Evolutionary conservation across 2,113 vertebrate genomes (phyloP).

Genomic region (Phalacrocorax aristotelis): DNA sequence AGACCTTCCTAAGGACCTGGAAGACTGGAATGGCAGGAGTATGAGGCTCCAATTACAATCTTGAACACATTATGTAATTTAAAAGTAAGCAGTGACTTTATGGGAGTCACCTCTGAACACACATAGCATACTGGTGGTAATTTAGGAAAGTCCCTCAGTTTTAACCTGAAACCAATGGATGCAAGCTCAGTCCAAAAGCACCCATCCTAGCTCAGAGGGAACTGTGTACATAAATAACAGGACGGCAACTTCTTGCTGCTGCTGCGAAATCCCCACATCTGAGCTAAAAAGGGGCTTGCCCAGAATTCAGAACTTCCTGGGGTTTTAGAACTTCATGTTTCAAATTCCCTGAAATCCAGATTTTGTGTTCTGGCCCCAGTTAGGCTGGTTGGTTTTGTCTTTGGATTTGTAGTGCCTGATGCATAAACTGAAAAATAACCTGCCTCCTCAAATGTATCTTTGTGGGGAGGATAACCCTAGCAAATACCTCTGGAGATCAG

Average conservation of each 20-base stretch:
- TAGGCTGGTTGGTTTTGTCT: not conserved
- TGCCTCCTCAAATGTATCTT: not conserved
- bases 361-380: not conserved
- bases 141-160: not conserved
- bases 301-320: not conserved
- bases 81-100: not conserved
- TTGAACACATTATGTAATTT: not conserved
- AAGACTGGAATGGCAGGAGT: not conserved
- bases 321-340: not conserved
- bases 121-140: not conserved
- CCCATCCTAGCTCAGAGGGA: not conserved
- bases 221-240: not conserved
- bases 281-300: not conserved
- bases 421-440: not conserved
- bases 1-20: not conserved
- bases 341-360: not conserved
- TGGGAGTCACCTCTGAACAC: not conserved
- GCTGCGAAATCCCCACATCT: not conserved
- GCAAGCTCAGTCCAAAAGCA: not conserved
- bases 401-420: not conserved
- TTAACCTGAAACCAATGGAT: not conserved
- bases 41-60: not conserved
- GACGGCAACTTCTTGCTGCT: not conserved
- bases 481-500: not conserved
- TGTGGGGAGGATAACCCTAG: not conserved